Evolutionary conservation across 2,888 invertebrate species (phyloP).

Genomic region (Noctua janthe): DNA sequence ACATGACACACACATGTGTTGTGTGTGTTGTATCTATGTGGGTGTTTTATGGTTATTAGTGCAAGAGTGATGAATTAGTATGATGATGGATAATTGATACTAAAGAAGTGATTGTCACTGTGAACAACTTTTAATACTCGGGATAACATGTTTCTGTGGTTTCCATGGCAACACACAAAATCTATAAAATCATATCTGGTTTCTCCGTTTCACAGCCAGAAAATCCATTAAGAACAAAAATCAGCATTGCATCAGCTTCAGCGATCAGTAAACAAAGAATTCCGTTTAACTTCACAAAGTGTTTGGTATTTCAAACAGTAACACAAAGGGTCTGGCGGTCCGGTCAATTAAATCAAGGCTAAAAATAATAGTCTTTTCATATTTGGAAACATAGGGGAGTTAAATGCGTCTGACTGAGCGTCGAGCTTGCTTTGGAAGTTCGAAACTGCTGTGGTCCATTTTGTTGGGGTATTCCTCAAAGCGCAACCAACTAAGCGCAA

Average conservation of each 20-base stretch:
- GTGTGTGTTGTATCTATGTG: too few species aligned
- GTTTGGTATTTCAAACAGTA: slow-evolving; percentile 6
- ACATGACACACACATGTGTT: too few species aligned
- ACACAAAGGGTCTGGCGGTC: slow-evolving; percentile 13
- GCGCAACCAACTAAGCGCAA: too few species aligned
- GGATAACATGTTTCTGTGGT: too few species aligned
- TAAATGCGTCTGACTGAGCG: not conserved
- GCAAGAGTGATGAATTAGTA: too few species aligned
- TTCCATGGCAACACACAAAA: not conserved
- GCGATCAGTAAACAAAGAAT: slow-evolving; percentile 13
- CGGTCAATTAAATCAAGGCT: slow-evolving; percentile 37
- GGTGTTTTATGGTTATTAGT: too few species aligned
- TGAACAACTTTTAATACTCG: too few species aligned
- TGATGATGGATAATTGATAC: too few species aligned
- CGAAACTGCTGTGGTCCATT: too few species aligned
- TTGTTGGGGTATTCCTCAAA: too few species aligned
- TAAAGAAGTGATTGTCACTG: too few species aligned
- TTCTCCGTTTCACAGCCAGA: not conserved
- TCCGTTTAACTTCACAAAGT: slow-evolving; percentile 12
- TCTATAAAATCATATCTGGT: slow-evolving; percentile 1
- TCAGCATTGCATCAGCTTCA: not conserved
- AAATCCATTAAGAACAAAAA: not conserved
- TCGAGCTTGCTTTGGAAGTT: not conserved
- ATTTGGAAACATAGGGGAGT: slow-evolving; percentile 28
- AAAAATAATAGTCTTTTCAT: slow-evolving; percentile 46